Evolutionary conservation across 2,888 invertebrate genomes (phyloP).

Genomic region (Drosophila testacea): DNA sequence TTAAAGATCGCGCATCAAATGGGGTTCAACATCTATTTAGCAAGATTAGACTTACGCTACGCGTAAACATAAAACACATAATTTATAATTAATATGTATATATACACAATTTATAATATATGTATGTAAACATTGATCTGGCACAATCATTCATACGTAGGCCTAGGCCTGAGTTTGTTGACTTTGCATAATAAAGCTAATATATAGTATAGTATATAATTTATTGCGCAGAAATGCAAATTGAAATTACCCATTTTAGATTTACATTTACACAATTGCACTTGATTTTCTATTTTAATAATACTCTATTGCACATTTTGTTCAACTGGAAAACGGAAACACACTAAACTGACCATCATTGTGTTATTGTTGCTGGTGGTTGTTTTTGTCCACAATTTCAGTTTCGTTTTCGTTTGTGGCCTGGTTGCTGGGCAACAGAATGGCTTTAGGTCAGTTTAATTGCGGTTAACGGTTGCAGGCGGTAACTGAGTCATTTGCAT

Average conservation of each 20-base stretch:
- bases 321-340: slow-evolving; percentile 22
- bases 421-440: slow-evolving; percentile 58
- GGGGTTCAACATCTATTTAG: slow-evolving; percentile 79
- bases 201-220: slow-evolving; percentile 19
- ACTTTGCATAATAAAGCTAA: slow-evolving; percentile 46
- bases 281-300: neutral
- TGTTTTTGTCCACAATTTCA: slow-evolving; percentile 63
- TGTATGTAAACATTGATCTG: slow-evolving; percentile 32
- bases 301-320: slow-evolving; percentile 35
- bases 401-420: slow-evolving; percentile 49
- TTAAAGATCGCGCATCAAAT: slow-evolving; percentile 45
- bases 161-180: slow-evolving; percentile 42
- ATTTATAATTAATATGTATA: slow-evolving; percentile 1
- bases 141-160: slow-evolving; percentile 27
- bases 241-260: slow-evolving; percentile 38
- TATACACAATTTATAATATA: neutral
- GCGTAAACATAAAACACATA: slow-evolving; percentile 43
- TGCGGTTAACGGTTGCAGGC: slow-evolving; percentile 61
- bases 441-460: slow-evolving; percentile 74
- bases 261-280: slow-evolving; percentile 1
- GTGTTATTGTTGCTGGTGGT: slow-evolving; percentile 58
- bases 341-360: slow-evolving; percentile 48
- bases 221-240: slow-evolving; percentile 48
- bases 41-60: slow-evolving; percentile 64
- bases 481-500: slow-evolving; percentile 65